These are phyloP conservation scores for Oscheius sp. DNA, from an alignment of 2,888 invertebrate genomes.

Conservation along the genomic window DNA sequence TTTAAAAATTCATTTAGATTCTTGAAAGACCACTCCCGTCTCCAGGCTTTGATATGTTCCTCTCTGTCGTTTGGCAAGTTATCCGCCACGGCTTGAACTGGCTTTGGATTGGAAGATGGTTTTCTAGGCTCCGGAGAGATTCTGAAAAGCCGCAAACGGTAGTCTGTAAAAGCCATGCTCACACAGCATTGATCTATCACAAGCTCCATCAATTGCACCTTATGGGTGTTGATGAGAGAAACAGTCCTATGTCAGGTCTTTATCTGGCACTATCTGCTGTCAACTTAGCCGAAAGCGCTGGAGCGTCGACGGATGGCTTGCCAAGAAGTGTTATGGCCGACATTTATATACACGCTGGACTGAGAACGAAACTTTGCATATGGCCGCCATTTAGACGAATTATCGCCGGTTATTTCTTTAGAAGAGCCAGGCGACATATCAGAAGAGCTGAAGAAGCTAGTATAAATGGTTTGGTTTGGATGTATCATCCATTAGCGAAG, in stretches of 20 bases:
- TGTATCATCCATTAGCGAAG: conserved; percentile 62
- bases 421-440: conserved; percentile 62
- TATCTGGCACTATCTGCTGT: conserved; percentile 66
- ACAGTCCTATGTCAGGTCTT: conserved; percentile 50
- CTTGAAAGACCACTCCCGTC: conserved; percentile 63
- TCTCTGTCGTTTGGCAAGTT: conserved; percentile 58
- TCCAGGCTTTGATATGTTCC: conserved; percentile 57
- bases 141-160: conserved; percentile 53
- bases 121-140: conserved; percentile 41
- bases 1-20: conserved; percentile 37
- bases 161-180: conserved; percentile 66
- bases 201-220: conserved; percentile 67
- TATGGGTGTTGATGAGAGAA: conserved; percentile 50
- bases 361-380: conserved; percentile 53
- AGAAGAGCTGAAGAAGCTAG: conserved; percentile 46
- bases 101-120: conserved; percentile 64
- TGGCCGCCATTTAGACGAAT: conserved; percentile 56
- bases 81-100: conserved; percentile 65
- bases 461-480: conserved; percentile 52
- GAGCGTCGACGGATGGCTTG: conserved; percentile 52
- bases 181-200: conserved; percentile 67
- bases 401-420: conserved; percentile 61
- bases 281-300: conserved; percentile 67
- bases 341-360: conserved; percentile 49
- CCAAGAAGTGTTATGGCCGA: conserved; percentile 49